Conservation (phyloP, 2,888 invertebrate genomes). For the Lithodes maja region DNA sequence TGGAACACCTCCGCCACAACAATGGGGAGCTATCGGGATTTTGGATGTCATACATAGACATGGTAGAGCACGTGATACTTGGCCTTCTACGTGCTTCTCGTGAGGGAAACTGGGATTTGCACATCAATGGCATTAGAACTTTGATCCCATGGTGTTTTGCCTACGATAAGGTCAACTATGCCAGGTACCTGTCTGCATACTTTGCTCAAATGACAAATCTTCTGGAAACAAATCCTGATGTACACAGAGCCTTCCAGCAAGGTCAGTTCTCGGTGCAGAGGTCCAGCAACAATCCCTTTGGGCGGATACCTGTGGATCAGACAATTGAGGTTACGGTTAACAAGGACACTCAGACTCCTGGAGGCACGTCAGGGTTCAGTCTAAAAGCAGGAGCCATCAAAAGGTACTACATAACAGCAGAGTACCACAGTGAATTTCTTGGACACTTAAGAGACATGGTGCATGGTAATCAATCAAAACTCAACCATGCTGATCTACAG, state of each 20-base stretch:
- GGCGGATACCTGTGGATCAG: constrained; percentile 22
- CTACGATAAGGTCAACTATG: constrained; percentile 4
- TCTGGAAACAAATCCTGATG: constrained; percentile 11
- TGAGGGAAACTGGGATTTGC: constrained; percentile 34
- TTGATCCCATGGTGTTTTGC: constrained; percentile 30
- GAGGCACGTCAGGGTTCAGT: no score
- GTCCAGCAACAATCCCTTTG: neutral
- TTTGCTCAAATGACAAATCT: constrained; percentile 26
- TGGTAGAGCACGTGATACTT: constrained; percentile 1
- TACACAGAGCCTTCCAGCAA: constrained; percentile 10
- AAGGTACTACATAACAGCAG: no score
- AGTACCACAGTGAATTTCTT: no score
- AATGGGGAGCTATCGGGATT: neutral
- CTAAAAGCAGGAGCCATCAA: no score
- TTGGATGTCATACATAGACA: constrained; percentile 6
- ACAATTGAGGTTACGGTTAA: constrained; percentile 7
- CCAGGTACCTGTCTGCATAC: constrained; percentile 22
- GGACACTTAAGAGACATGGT: no score
- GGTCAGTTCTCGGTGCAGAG: neutral
- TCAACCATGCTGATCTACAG: no score
- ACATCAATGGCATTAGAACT: constrained; percentile 8
- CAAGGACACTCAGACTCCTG: no score
- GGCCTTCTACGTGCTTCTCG: constrained; percentile 29
- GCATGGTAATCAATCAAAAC: no score
- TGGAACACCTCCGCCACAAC: neutral